phyloP scores from a whole-genome alignment of 1,140 invertebrate genomes.

The Bombus fervidus region DNA sequence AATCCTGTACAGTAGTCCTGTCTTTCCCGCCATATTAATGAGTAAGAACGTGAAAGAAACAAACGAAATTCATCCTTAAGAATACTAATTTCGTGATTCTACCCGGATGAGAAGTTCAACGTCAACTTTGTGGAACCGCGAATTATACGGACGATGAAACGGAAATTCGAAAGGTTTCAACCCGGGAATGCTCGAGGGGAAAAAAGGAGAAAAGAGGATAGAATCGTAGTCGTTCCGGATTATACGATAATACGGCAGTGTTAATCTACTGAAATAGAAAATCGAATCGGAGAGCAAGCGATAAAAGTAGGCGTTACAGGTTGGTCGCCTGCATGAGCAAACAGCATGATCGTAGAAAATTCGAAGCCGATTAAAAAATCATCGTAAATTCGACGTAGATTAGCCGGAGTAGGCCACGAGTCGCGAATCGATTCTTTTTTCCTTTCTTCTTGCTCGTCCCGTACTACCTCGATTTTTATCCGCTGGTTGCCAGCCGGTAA shows the following conservation, averaged over 20 bases:
- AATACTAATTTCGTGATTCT: conserved; percentile 12
- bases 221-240: neutral
- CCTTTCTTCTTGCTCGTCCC: neutral
- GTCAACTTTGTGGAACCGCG: neutral
- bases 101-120: neutral
- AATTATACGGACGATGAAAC: conserved; percentile 12
- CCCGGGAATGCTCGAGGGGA: neutral
- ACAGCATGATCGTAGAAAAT: neutral
- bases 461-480: conserved; percentile 53
- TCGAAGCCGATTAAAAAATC: conserved; percentile 17
- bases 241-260: conserved; percentile 21
- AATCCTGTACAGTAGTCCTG: neutral
- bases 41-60: neutral
- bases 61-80: neutral
- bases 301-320: neutral
- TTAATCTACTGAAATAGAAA: conserved; percentile 23
- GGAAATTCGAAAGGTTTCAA: neutral
- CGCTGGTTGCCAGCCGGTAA: conserved; percentile 36
- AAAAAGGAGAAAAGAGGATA: no score
- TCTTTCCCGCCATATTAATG: neutral
- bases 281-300: neutral
- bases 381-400: conserved; percentile 14
- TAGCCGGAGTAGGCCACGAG: neutral
- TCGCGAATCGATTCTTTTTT: conserved; percentile 41
- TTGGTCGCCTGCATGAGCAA: neutral